These are phyloP conservation scores for Otis tarda DNA, from an alignment of 2,113 vertebrate genomes.

Conservation along the genomic window DNA sequence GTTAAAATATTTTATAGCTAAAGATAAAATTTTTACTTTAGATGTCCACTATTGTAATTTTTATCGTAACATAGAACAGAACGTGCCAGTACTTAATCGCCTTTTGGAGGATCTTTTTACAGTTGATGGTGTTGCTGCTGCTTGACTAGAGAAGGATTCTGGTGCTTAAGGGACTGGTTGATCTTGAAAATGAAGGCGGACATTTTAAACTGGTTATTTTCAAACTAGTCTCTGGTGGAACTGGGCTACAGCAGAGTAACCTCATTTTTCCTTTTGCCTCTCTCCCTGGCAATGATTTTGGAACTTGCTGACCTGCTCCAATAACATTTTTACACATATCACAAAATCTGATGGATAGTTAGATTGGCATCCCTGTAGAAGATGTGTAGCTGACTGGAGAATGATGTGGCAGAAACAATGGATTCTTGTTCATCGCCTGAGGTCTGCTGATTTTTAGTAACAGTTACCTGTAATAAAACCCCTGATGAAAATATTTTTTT, in stretches of 20 bases:
- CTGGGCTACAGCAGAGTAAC: background rate
- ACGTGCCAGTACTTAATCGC: background rate
- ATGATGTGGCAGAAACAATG: background rate
- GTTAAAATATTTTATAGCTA: background rate
- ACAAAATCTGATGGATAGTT: background rate
- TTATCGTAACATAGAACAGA: fast-evolving
- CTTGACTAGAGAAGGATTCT: background rate
- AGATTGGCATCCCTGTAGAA: background rate
- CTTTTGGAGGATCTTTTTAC: background rate
- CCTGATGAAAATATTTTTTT: background rate
- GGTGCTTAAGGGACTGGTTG: background rate
- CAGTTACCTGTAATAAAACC: background rate
- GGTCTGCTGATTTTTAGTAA: background rate
- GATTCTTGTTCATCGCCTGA: background rate
- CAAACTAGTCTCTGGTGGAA: background rate
- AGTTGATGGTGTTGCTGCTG: background rate
- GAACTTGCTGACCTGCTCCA: background rate
- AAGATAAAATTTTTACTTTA: background rate
- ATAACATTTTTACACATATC: background rate
- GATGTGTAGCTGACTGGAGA: background rate
- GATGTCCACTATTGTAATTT: background rate
- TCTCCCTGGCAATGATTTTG: background rate
- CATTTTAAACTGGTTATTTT: background rate
- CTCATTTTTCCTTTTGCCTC: background rate
- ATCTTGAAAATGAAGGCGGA: background rate